Evolutionary conservation across 1,140 invertebrate species (phyloP).

Genomic region (Plectrocnemia conspersa): DNA sequence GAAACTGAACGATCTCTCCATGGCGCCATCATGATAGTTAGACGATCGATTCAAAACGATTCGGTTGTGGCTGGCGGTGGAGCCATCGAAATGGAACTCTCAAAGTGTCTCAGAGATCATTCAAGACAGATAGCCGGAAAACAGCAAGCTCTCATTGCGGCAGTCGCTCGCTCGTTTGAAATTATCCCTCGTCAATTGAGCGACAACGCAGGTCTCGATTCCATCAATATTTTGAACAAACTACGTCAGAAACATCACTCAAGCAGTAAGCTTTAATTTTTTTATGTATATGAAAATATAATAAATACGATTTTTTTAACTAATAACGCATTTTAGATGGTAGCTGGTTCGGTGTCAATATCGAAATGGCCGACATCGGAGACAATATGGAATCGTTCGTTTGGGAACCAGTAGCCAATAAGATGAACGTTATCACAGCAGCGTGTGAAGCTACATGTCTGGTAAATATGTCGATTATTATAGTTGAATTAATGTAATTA

Average conservation of each 20-base stretch:
- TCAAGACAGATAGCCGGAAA: slow-evolving; percentile 91
- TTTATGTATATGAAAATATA: not conserved
- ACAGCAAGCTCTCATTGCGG: slow-evolving; percentile 91
- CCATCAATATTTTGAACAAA: slow-evolving; percentile 96
- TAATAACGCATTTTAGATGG: slow-evolving; percentile 45
- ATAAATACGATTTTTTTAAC: not conserved
- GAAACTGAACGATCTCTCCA: slow-evolving; percentile 98
- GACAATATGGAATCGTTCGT: slow-evolving; percentile 93
- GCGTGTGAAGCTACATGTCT: slow-evolving; percentile 94
- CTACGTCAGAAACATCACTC: slow-evolving; percentile 90
- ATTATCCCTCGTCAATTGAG: slow-evolving; percentile 95
- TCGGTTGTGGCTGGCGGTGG: slow-evolving; percentile 90
- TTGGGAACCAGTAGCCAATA: slow-evolving; percentile 96
- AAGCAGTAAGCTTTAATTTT: slow-evolving; percentile 54
- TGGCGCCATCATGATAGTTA: slow-evolving; percentile 99
- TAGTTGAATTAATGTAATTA: not conserved
- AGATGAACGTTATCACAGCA: slow-evolving; percentile 93
- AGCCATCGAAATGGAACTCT: slow-evolving; percentile 98
- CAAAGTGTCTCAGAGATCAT: slow-evolving; percentile 84
- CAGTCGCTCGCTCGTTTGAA: slow-evolving; percentile 92
- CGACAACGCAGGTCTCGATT: slow-evolving; percentile 98
- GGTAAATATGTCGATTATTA: slow-evolving; percentile 13
- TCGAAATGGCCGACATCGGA: slow-evolving; percentile 86
- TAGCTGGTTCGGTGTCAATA: slow-evolving; percentile 94
- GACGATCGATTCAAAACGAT: slow-evolving; percentile 92